Evolutionary conservation across 92 coral and sea anemone genomes (phyloP), one percentile per base, ranked within the genome.

Genomic region (Epizoanthus ramosus): DNA sequence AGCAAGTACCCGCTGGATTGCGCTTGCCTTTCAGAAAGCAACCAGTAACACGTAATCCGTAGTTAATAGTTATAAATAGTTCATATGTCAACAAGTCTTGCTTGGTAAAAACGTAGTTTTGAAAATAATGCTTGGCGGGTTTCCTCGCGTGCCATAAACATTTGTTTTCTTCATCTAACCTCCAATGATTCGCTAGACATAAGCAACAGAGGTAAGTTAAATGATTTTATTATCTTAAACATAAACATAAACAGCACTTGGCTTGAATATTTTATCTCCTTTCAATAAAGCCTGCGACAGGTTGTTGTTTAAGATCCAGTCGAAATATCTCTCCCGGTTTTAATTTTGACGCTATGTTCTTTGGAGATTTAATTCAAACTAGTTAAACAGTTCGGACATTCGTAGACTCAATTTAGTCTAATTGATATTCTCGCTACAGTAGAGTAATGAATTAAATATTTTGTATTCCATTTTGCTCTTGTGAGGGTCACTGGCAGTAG

Each of bases 31-130:
- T 12, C 15, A 35, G 19, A 52, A 37, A 8, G 14, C 31, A 77
- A 23, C 13, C 33, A 77, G 22, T 5, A 14, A 43, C 82, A 77
- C 70, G 82, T 77, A 22, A 77, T 77, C 15, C 41, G 19, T 39
- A 77, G 68, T 23, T 57, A 77, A 13, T 75, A 35, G 15, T 60
- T 41, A 61, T 77, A 35, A 77, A 77, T 28, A 21, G 63, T 77
- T 60, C 21, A 77, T 77, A 22, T 22, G 58, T 39, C 24, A 54
- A 24, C 23, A 37, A 24, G 63, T 37, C 24, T 41, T 61, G 57
- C 68, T 19, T 58, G 68, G 60, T 16, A 61, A 56, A 61, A 21
- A 77, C 13, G 3, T 6, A 4, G 71, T 59, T 59, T 77, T 41
- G 57, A 39, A 61, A 77, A 59, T n/a, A 60, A 19, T 19, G 16